Evolutionary conservation across 2,797 vertebrate species (phyloP).

Genomic region (Discoglossus pictus): DNA sequence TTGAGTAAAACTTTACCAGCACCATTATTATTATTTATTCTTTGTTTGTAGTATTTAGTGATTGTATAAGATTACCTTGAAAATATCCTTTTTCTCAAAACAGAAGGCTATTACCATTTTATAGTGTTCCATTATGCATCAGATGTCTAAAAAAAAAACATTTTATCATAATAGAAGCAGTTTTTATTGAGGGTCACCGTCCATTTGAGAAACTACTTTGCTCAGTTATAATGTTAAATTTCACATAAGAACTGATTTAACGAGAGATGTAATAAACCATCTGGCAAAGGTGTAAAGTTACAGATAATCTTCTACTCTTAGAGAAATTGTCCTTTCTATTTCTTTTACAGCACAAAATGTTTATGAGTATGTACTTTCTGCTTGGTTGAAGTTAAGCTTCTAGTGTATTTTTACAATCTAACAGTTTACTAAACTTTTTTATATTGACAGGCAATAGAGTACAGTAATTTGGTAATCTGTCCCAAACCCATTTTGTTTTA

Average conservation of each 20-base stretch:
- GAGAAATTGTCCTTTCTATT: too few relatives aligned
- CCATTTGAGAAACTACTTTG: background rate
- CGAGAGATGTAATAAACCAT: background rate
- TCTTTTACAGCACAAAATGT: background rate
- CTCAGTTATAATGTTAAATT: conserved; percentile 9
- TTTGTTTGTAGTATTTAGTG: background rate
- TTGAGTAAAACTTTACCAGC: too few relatives aligned
- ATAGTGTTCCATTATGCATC: conserved; percentile 1
- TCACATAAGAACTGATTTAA: background rate
- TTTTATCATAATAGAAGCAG: background rate
- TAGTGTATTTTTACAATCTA: conserved; percentile 18
- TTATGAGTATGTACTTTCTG: conserved; percentile 13
- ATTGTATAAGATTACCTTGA: background rate
- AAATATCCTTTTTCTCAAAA: background rate
- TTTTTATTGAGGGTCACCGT: conserved; percentile 4
- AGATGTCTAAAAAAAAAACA: background rate
- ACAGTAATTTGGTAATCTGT: background rate
- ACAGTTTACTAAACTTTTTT: conserved; percentile 6
- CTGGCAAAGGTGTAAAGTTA: conserved; percentile 7
- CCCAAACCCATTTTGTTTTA: conserved; percentile 11
- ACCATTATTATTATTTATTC: too few relatives aligned
- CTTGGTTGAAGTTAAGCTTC: conserved; percentile 6
- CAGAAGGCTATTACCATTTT: background rate
- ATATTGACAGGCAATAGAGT: conserved; percentile 4
- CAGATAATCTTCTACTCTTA: background rate